Conservation (phyloP, 2,888 invertebrate species). For the Erpobdella octoculata region DNA sequence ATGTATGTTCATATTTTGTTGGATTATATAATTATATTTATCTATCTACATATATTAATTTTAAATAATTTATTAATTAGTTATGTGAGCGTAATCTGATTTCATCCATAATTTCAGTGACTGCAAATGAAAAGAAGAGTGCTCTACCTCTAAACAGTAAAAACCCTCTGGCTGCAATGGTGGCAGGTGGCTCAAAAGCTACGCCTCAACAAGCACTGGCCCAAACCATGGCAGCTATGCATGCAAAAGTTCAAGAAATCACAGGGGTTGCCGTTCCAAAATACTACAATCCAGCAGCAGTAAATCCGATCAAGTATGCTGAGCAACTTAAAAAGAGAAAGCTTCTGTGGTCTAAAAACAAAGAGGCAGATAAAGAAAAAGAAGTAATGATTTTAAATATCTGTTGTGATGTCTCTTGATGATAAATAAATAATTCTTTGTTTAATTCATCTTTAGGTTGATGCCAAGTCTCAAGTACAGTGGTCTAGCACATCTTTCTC, state of each 20-base stretch:
- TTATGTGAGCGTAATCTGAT: background rate
- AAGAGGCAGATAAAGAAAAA: slow-evolving; percentile 31
- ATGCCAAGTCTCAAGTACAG: slow-evolving; percentile 34
- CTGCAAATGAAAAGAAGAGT: slow-evolving; percentile 43
- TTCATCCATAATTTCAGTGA: slow-evolving; percentile 33
- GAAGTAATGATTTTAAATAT: background rate
- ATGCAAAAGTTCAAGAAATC: slow-evolving; percentile 51
- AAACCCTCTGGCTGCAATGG: slow-evolving; percentile 37
- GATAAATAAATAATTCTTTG: background rate
- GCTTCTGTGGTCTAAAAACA: slow-evolving; percentile 65
- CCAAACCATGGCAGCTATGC: slow-evolving; percentile 53
- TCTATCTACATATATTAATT: background rate
- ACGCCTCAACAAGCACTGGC: slow-evolving; percentile 52
- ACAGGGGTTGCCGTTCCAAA: slow-evolving; percentile 60
- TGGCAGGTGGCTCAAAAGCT: slow-evolving; percentile 39
- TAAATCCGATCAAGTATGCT: slow-evolving; percentile 69
- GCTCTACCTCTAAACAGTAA: slow-evolving; percentile 43
- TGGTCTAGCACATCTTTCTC: slow-evolving; percentile 66
- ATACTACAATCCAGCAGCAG: slow-evolving; percentile 68
- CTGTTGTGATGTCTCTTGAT: background rate
- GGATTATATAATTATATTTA: background rate
- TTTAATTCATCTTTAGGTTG: background rate
- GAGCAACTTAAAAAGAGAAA: slow-evolving; percentile 80
- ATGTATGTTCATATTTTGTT: background rate
- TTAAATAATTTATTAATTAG: background rate